Evolutionary conservation across 2,113 vertebrate species (phyloP), one percentile per base, ranked within the genome.

Genomic region (Laticauda colubrina): DNA sequence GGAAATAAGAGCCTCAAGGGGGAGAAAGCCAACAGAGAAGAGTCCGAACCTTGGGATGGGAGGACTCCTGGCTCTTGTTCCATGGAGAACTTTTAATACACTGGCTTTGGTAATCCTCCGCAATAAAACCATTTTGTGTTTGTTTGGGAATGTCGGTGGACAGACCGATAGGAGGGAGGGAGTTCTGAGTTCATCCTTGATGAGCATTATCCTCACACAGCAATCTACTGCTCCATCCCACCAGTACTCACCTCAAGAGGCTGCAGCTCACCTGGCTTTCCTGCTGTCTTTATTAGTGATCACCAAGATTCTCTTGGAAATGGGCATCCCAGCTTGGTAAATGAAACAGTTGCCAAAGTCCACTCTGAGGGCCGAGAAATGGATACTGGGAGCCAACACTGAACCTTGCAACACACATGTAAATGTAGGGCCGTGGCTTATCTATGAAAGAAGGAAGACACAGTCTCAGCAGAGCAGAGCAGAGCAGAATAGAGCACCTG

Each of bases 271-370:
- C 99, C 98, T 98, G 91, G 98, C 86, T 15, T 96, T 94, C 6
- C 93, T 97, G 91, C 97, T 95, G 8, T 97, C 97, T 93, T 96
- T 98, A 96, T 99, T 99, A 5, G 96, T 97, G 93, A 99, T 97
- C 61, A 97, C 0, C 5, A 99, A 96, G 4, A 59, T 97, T 89
- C 98, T 97, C 56, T 93, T 96, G 59, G 97, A 93, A 0, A 97
- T 96, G 5, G 90, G 92, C 98, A 98, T 98, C 45, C 98, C 98
- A 0, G 97, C 95, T 0, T 93, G 95, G 95, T 97, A 97, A 94
- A 98, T 96, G 90, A 99, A 98, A 93, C 97, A 97, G 93, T 95
- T 96, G 56, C 98, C 99, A 95, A 99, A 99, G 97, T 98, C 97
- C 94, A 98, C 95, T 93, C 96, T 98, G 91, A 97, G 98, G 95